Evolutionary conservation across 2,888 invertebrate species (phyloP).

Genomic region (Sinelater perroti): DNA sequence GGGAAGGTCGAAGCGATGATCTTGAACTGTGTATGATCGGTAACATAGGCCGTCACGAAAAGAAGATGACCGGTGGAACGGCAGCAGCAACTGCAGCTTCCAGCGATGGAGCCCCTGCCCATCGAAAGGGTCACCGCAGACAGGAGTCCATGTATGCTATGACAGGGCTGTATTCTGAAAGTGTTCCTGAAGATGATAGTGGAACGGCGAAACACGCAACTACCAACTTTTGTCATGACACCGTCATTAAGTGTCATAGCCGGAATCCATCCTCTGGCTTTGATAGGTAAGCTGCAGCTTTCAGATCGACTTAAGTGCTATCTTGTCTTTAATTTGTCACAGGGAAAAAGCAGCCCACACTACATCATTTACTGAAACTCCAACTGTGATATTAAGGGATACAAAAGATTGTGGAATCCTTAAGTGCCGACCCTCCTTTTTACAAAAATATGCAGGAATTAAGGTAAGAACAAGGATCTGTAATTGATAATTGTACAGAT

Average conservation of each 20-base stretch:
- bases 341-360: slow-evolving; percentile 68
- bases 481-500: slow-evolving; percentile 57
- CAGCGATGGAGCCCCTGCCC: slow-evolving; percentile 39
- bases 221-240: slow-evolving; percentile 56
- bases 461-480: slow-evolving; percentile 70
- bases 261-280: slow-evolving; percentile 80
- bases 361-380: slow-evolving; percentile 68
- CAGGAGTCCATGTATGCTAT: slow-evolving; percentile 91
- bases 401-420: slow-evolving; percentile 89
- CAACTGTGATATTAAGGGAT: slow-evolving; percentile 67
- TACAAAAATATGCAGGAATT: slow-evolving; percentile 90
- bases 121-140: slow-evolving; percentile 65
- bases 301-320: too few species aligned
- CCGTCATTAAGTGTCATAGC: slow-evolving; percentile 78
- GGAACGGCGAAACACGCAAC: slow-evolving; percentile 61
- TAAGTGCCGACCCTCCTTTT: slow-evolving; percentile 82
- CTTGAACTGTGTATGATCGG: slow-evolving; percentile 6
- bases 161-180: slow-evolving; percentile 85
- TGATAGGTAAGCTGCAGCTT: slow-evolving; percentile 65
- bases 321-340: slow-evolving; percentile 1
- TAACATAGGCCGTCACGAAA: slow-evolving; percentile 6
- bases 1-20: background rate
- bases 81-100: slow-evolving; percentile 25
- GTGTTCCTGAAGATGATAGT: slow-evolving; percentile 68
- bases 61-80: slow-evolving; percentile 33